Base-by-base conservation (phyloP, 2,113 vertebrate species). In the Phrynocephalus versicolor region DNA sequence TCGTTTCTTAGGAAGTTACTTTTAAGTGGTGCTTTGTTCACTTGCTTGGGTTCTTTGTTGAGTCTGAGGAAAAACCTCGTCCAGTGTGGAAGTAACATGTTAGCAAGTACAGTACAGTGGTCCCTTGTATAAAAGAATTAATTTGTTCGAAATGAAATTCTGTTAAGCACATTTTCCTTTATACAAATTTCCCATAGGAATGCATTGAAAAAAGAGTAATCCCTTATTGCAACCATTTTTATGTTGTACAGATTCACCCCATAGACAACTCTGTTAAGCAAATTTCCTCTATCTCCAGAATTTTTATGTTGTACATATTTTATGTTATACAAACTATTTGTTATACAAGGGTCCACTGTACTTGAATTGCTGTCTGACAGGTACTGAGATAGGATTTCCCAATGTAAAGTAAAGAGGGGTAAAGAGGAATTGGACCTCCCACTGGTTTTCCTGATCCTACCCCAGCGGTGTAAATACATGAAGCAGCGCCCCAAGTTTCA, bases 401-500 rank as follows among this genome's bases (percentile, higher is more conserved):
- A 84, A 19, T 37, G 87, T 35, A 37, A 71, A 39, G 37, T 82
- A 85, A 83, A 51, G 69, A 83, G 83, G 90, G 81, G 79, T 35
- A 86, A 45, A 70, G 87, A 39, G 82, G 81, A 81, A 74, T 75
- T 23, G 78, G 72, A 80, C 85, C 0, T 5, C 71, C 91, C 55
- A 27, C 86, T 87, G 80, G 70, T 18, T 83, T 89, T 93, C 90
- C 88, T 81, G 74, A 89, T 90, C 73, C 90, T 89, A 93, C 83
- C 85, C 55, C 88, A 39, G 35, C 87, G 77, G 73, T 88, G 89
- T 91, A 85, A 91, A 90, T 92, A 76, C 41, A 87, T 91, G 90
- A 90, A 88, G 80, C 90, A 79, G 83, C 73, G 74, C 75, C 79
- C 86, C 9, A 82, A 10, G 69, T 81, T 74, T 86, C 67, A 86